Percentiles rank a stretch among this genome's conserved stretches.
Evolutionary conservation across 2,113 vertebrate genomes (phyloP).

Genomic region (Notiomystis cincta): DNA sequence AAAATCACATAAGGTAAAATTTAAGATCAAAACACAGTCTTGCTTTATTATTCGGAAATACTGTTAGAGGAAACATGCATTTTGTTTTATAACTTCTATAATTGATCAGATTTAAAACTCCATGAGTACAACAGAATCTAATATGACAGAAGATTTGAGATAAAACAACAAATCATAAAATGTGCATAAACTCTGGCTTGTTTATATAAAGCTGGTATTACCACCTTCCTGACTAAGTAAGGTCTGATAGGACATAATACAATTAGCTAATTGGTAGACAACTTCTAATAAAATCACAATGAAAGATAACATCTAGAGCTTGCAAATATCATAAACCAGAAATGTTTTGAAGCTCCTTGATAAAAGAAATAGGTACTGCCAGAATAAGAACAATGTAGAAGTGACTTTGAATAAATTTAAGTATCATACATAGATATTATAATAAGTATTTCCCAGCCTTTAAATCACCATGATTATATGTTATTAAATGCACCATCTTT

Average conservation of each 20-base stretch:
- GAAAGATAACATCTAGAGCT: not conserved
- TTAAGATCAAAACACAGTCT: not conserved
- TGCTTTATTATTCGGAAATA: not conserved
- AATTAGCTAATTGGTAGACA: not conserved
- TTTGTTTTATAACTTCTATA: not conserved
- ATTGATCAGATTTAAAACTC: not conserved
- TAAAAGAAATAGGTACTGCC: not conserved
- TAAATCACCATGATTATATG: not conserved
- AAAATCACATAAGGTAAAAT: not conserved
- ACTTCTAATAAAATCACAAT: not conserved
- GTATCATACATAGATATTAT: not conserved
- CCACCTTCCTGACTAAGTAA: not conserved
- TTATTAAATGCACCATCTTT: not conserved
- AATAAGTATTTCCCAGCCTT: not conserved
- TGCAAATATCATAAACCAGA: not conserved
- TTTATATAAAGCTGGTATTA: not conserved
- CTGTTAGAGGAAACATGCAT: not conserved
- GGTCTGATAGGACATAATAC: not conserved
- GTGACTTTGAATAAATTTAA: not conserved
- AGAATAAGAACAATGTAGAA: not conserved
- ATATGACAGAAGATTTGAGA: not conserved
- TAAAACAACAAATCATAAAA: not conserved
- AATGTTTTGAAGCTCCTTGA: not conserved
- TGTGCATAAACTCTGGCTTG: not conserved
- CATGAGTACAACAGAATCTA: not conserved